These are phyloP conservation scores for Mystacornis crossleyi DNA, from an alignment of 2,113 vertebrate species.

Conservation along the genomic window DNA sequence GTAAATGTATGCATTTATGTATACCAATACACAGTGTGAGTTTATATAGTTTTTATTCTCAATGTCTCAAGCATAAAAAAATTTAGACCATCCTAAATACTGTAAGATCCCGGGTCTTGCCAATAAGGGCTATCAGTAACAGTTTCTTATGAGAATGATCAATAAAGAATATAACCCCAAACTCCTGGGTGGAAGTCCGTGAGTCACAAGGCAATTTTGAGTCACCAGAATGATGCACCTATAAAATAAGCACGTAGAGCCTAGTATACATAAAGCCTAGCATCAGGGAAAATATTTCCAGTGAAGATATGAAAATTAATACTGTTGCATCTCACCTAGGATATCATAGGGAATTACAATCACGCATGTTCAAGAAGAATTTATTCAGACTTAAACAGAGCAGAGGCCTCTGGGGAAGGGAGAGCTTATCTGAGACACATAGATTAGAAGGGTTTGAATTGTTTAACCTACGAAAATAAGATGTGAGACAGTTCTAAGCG, in stretches of 20 bases:
- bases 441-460: not conserved
- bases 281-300: not conserved
- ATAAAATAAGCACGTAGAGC: not conserved
- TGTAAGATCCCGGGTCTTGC: not conserved
- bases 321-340: not conserved
- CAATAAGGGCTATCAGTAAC: not conserved
- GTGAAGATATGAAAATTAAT: not conserved
- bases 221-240: not conserved
- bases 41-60: not conserved
- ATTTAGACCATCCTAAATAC: not conserved
- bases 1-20: not conserved
- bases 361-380: not conserved
- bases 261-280: not conserved
- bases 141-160: not conserved
- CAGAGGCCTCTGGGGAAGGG: not conserved
- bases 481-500: not conserved
- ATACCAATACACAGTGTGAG: not conserved
- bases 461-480: constrained; percentile 28
- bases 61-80: not conserved
- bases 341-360: not conserved
- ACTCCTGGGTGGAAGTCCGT: not conserved
- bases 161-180: not conserved
- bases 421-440: not conserved
- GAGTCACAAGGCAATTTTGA: not conserved
- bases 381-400: not conserved